Conservation (phyloP, 2,113 vertebrate genomes). For the Phoenicopterus ruber region DNA sequence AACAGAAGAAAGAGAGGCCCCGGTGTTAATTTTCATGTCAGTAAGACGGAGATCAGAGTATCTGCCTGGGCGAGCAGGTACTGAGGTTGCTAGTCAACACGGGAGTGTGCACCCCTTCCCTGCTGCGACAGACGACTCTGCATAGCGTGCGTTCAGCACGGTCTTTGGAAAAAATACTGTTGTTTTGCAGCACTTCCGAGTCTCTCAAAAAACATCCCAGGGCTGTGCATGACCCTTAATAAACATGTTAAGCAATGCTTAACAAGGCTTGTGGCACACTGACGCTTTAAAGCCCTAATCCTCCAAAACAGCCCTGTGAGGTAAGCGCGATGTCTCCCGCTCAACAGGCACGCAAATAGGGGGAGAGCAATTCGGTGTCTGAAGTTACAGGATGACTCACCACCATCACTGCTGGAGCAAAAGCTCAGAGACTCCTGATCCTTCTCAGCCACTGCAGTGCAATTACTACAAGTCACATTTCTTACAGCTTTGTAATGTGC, state of each 20-base stretch:
- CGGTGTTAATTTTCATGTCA: background rate
- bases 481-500: background rate
- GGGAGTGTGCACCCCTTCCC: background rate
- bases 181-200: background rate
- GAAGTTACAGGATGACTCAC: constrained; percentile 21
- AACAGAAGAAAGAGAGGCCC: constrained; percentile 52
- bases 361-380: background rate
- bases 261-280: background rate
- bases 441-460: background rate
- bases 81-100: background rate
- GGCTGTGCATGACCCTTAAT: background rate
- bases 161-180: background rate
- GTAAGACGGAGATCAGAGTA: background rate
- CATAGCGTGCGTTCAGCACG: rapidly evolving
- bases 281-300: background rate
- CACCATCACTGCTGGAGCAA: background rate
- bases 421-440: background rate
- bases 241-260: background rate
- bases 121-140: background rate
- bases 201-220: background rate
- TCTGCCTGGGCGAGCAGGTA: background rate
- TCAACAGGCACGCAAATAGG: background rate
- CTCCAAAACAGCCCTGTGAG: background rate
- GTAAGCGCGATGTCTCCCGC: background rate
- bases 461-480: background rate